Conservation (phyloP, 2,797 vertebrate species). For the Pangasius larnaudii region DNA sequence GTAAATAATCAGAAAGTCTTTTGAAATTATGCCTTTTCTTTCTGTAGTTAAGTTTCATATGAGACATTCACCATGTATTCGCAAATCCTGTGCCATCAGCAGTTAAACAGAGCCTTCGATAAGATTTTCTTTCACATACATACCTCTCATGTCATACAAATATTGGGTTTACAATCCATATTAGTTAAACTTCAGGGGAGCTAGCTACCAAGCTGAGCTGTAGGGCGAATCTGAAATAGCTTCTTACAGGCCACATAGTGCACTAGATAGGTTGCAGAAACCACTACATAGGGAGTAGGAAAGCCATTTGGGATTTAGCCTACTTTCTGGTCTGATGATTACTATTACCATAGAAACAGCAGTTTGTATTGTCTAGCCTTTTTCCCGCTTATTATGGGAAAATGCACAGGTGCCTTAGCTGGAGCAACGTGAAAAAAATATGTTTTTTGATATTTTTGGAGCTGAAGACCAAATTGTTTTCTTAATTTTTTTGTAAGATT, state of each 20-base stretch:
- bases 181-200: background rate
- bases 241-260: background rate
- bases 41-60: background rate
- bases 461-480: background rate
- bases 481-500: background rate
- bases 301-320: slow-evolving; percentile 1
- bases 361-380: background rate
- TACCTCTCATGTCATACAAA: background rate
- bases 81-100: background rate
- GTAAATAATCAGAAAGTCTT: background rate
- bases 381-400: background rate
- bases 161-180: background rate
- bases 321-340: background rate
- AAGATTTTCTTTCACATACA: background rate
- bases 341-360: background rate
- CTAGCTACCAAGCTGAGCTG: background rate
- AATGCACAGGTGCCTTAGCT: background rate
- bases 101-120: background rate
- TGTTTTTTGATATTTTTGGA: background rate
- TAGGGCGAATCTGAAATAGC: background rate
- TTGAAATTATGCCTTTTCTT: background rate
- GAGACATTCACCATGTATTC: background rate
- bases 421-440: background rate
- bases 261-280: background rate
- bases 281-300: background rate